A percentile compares a stretch with the other conserved stretches of the same genome.
phyloP scores from a whole-genome alignment of 2,113 vertebrate genomes.

The Grus americana region DNA sequence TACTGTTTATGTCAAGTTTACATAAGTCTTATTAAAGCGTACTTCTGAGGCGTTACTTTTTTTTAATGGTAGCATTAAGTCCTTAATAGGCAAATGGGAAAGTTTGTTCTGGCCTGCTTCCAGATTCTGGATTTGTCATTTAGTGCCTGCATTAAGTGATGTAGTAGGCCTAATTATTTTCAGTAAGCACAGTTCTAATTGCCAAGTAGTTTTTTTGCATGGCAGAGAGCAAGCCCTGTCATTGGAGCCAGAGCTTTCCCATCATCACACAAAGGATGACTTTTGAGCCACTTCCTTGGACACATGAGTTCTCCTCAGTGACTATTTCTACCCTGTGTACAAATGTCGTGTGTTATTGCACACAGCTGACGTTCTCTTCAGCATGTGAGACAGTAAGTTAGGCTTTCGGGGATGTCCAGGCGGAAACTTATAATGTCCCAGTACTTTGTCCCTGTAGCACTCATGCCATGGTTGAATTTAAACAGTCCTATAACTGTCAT shows the following conservation, averaged over 20 bases:
- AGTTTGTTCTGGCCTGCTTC: neutral
- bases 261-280: neutral
- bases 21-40: neutral
- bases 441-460: neutral
- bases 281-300: neutral
- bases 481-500: slow-evolving; percentile 14
- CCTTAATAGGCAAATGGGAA: slow-evolving; percentile 52
- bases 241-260: neutral
- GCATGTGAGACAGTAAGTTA: neutral
- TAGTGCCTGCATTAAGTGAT: neutral
- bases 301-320: neutral
- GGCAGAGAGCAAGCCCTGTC: neutral
- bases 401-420: neutral
- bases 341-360: neutral
- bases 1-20: slow-evolving; percentile 42
- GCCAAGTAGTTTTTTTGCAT: neutral
- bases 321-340: neutral
- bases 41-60: slow-evolving; percentile 7
- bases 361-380: neutral
- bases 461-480: slow-evolving; percentile 24
- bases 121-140: neutral
- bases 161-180: neutral
- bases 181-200: neutral
- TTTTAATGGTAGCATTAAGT: neutral
- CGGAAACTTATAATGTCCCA: neutral